phyloP scores from a whole-genome alignment of 2,888 invertebrate genomes.

The Drosophila colorata region DNA sequence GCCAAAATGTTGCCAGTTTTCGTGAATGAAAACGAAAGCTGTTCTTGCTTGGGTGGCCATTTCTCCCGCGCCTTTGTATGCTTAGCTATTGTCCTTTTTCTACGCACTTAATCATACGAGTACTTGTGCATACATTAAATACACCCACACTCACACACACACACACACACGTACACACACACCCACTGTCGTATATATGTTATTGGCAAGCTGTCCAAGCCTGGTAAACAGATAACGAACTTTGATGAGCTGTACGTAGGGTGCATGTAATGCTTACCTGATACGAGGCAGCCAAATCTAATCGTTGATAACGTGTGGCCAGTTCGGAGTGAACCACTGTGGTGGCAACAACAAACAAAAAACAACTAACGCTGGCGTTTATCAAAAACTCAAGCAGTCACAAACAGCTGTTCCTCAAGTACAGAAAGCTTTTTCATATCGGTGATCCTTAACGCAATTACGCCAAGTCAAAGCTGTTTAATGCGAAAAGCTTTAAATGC shows the following conservation, averaged over 20 bases:
- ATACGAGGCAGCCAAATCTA: conserved; percentile 51
- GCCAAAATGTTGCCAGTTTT: conserved; percentile 59
- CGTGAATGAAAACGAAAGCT: conserved; percentile 76
- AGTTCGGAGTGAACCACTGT: conserved; percentile 49
- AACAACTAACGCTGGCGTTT: not conserved
- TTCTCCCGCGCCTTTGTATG: conserved; percentile 57
- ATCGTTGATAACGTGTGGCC: conserved; percentile 50
- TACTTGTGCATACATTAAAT: conserved; percentile 57
- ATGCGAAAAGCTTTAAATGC: conserved; percentile 24
- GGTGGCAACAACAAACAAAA: conserved; percentile 32
- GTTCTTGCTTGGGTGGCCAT: conserved; percentile 31
- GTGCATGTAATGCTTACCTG: conserved; percentile 54
- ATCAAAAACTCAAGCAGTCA: not conserved
- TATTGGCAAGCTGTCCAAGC: conserved; percentile 61
- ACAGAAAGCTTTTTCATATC: conserved; percentile 14
- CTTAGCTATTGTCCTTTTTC: conserved; percentile 41
- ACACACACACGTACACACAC: not conserved
- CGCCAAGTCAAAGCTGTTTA: conserved; percentile 7
- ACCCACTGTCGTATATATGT: conserved; percentile 7
- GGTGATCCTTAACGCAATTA: conserved; percentile 15
- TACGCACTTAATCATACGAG: conserved; percentile 48
- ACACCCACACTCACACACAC: not conserved
- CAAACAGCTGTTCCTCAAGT: conserved; percentile 34
- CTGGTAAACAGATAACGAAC: conserved; percentile 59
- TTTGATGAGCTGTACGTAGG: conserved; percentile 67